Evolutionary conservation across 2,888 invertebrate genomes (phyloP).

Genomic region (Thereva nobilitata): DNA sequence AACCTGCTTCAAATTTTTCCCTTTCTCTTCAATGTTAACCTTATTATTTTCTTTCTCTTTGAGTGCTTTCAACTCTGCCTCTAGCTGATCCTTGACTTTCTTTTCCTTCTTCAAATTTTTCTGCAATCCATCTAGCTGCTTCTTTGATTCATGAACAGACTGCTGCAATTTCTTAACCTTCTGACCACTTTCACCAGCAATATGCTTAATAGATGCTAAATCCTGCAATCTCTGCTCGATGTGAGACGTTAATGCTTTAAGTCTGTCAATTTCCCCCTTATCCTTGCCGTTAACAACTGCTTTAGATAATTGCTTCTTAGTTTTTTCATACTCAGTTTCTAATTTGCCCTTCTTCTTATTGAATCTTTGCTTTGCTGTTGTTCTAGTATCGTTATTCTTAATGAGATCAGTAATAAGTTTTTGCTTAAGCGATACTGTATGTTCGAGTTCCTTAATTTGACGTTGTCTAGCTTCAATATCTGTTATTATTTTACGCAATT

Average conservation of each 20-base stretch:
- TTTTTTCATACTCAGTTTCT: constrained; percentile 65
- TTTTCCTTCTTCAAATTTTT: constrained; percentile 75
- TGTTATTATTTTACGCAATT: constrained; percentile 53
- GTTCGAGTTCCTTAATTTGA: constrained; percentile 71
- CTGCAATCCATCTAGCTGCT: constrained; percentile 75
- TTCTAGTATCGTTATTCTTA: constrained; percentile 63
- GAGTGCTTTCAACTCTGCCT: constrained; percentile 65
- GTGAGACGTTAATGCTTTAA: constrained; percentile 58
- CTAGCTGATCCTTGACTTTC: constrained; percentile 70
- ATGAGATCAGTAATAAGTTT: constrained; percentile 72
- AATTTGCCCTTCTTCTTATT: constrained; percentile 67
- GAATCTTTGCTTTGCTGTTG: constrained; percentile 64
- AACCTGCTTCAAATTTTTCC: constrained; percentile 66
- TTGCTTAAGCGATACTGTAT: constrained; percentile 73
- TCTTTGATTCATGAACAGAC: constrained; percentile 73
- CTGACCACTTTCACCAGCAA: constrained; percentile 66
- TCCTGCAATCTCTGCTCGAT: constrained; percentile 62
- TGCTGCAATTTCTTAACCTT: constrained; percentile 74
- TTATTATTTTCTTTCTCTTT: constrained; percentile 57
- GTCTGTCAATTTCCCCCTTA: constrained; percentile 56
- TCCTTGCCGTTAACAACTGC: constrained; percentile 60
- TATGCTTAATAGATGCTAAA: constrained; percentile 62
- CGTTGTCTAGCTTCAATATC: constrained; percentile 70
- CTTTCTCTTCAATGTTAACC: constrained; percentile 58
- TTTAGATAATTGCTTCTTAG: constrained; percentile 62